Conservation (phyloP, 2,888 invertebrate species). For the Xylocampa areola region DNA sequence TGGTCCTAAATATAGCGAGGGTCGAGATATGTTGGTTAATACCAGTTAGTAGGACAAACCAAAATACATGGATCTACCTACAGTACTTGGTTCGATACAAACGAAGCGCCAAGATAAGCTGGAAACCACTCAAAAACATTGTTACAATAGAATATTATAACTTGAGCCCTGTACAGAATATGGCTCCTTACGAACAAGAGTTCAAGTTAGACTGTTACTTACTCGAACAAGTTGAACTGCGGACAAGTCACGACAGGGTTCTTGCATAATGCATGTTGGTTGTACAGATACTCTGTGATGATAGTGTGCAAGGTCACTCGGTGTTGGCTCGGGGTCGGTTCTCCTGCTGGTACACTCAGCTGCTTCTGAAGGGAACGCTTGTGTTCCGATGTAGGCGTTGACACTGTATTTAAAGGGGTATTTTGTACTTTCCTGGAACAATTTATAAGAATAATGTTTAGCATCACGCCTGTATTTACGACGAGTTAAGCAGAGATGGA, state of each 20-base stretch:
- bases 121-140: no score
- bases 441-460: not conserved
- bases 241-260: conserved; percentile 99
- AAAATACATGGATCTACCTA: no score
- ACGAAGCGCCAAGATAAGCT: no score
- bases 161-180: no score
- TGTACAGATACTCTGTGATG: conserved; percentile 98
- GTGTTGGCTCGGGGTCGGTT: conserved; percentile 70
- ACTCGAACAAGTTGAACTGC: conserved; percentile 97
- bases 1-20: no score
- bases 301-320: conserved; percentile 95
- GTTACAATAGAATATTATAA: no score
- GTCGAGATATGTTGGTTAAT: no score
- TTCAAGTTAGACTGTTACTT: conserved; percentile 72
- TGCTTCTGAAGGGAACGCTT: conserved; percentile 89
- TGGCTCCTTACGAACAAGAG: no score
- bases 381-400: conserved; percentile 63
- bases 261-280: conserved; percentile 99
- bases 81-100: no score
- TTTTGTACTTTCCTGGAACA: conserved; percentile 76
- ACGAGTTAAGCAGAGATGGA: no score
- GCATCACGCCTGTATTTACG: no score
- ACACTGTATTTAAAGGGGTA: conserved; percentile 36
- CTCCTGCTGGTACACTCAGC: conserved; percentile 77
- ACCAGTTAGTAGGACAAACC: no score